Evolutionary conservation across 2,797 vertebrate genomes (phyloP).

Genomic region (Balearica regulorum): DNA sequence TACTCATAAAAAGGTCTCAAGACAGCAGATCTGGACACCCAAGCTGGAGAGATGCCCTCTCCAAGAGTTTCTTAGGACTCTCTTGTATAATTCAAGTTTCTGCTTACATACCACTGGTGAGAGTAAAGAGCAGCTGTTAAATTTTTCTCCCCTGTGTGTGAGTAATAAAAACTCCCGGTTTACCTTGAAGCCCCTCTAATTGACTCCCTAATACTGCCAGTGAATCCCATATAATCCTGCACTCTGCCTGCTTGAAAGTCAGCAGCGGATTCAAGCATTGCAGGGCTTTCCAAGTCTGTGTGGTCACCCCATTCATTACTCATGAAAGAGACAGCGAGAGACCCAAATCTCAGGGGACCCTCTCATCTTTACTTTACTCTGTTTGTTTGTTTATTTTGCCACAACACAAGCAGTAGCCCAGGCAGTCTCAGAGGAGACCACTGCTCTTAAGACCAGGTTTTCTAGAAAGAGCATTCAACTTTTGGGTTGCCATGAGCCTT

Average conservation of each 20-base stretch:
- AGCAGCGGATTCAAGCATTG: constrained; percentile 7
- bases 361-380: constrained; percentile 66
- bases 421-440: not conserved
- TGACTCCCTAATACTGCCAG: constrained; percentile 6
- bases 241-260: constrained; percentile 43
- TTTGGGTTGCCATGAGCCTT: not conserved
- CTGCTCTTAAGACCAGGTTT: constrained; percentile 27
- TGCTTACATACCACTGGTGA: not conserved
- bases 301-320: constrained; percentile 66
- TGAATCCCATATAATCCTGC: constrained; percentile 2
- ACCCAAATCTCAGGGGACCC: constrained; percentile 49
- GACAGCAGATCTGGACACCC: not conserved
- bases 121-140: not conserved
- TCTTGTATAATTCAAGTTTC: not conserved
- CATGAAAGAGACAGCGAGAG: constrained; percentile 68
- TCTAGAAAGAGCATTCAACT: constrained; percentile 62
- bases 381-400: constrained; percentile 70
- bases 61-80: constrained; percentile 1
- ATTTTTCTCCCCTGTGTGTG: not conserved
- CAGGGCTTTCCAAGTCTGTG: constrained; percentile 59
- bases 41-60: not conserved
- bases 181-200: constrained; percentile 28
- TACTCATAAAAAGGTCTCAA: not conserved
- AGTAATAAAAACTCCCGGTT: constrained; percentile 28
- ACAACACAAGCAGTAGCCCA: constrained; percentile 27